A percentile compares a stretch with the other conserved stretches of the same genome.
Evolutionary conservation across 1,140 invertebrate species (phyloP).

Genomic region (Portunus trituberculatus): DNA sequence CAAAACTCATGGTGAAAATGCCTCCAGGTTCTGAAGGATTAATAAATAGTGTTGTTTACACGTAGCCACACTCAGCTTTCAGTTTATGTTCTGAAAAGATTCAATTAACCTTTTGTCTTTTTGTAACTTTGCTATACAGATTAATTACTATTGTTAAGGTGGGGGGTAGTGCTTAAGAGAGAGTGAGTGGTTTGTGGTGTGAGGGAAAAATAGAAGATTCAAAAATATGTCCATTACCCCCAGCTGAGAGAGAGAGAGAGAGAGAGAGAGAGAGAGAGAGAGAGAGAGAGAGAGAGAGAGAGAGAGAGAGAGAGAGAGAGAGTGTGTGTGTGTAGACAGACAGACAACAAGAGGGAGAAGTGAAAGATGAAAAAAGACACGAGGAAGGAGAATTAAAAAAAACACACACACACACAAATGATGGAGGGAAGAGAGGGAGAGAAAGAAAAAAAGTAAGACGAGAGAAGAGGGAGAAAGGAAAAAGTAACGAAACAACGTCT

Average conservation of each 20-base stretch:
- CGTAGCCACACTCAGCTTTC: too few species aligned
- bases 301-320: constrained; percentile 32
- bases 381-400: neutral
- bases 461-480: neutral
- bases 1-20: too few species aligned
- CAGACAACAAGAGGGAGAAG: neutral
- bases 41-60: too few species aligned
- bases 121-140: too few species aligned
- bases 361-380: neutral
- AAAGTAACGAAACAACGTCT: neutral
- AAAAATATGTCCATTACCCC: neutral
- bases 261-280: constrained; percentile 29
- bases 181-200: neutral
- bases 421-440: neutral
- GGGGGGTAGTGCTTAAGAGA: neutral
- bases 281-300: constrained; percentile 37
- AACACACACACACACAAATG: neutral
- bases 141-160: too few species aligned
- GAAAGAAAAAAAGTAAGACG: neutral
- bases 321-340: neutral
- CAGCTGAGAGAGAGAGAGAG: neutral
- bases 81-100: too few species aligned
- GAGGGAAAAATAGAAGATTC: neutral
- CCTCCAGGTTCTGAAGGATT: too few species aligned
- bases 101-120: too few species aligned